Conservation (phyloP, 2,797 vertebrate species). For the Sebastes steindachneri region DNA sequence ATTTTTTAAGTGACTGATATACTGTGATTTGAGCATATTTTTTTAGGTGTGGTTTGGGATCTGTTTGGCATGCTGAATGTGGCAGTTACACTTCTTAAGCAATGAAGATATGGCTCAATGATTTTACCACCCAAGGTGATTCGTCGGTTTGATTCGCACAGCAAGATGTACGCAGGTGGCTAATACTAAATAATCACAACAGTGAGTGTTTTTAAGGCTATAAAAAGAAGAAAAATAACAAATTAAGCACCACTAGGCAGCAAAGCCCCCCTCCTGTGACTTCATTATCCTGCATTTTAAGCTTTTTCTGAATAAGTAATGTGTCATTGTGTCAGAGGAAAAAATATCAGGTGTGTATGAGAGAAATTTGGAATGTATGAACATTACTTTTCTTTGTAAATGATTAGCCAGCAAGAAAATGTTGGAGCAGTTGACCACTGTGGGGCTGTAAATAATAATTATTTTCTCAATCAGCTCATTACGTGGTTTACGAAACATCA, state of each 20-base stretch:
- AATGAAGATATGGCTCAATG: neutral
- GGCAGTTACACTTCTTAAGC: neutral
- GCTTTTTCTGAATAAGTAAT: neutral
- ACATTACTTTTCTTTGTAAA: neutral
- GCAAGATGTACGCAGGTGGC: neutral
- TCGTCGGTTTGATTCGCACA: neutral
- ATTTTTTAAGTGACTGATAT: neutral
- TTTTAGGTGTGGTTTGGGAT: neutral
- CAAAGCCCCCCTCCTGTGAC: neutral
- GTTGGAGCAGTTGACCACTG: neutral
- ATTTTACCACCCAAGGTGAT: neutral
- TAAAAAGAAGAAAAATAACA: neutral
- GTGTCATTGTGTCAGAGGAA: neutral
- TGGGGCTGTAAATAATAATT: neutral
- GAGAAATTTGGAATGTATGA: neutral
- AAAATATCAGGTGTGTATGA: neutral
- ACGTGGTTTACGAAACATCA: neutral
- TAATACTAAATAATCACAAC: neutral
- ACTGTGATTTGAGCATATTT: neutral
- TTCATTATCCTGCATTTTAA: neutral
- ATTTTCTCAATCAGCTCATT: neutral
- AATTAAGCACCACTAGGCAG: neutral
- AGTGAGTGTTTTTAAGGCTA: neutral
- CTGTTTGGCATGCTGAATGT: neutral
- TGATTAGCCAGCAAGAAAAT: neutral